Base-by-base conservation (phyloP, 2,113 vertebrate species). In the Thymallus thymallus region DNA sequence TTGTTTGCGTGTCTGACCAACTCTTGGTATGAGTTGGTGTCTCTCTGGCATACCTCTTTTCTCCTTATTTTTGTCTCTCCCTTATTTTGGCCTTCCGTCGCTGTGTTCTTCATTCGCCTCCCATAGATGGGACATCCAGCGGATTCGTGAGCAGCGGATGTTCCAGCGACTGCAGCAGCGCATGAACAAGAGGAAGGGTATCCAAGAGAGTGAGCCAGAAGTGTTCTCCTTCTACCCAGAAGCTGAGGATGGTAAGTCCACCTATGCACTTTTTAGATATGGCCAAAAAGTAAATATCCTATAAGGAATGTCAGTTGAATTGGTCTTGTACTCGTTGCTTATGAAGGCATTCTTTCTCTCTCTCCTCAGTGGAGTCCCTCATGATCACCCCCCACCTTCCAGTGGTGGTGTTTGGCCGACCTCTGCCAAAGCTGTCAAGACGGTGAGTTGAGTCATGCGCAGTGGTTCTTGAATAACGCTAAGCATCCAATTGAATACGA, bases 191-290 rank as follows among this genome's bases (percentile, higher is more conserved):
- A 95, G 95, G 88, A 95, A 95, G 91, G 94, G 94, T 86, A 94
- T 94, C 88, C 95, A 94, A 87, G 95, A 96, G 90, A 93, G 93
- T 18, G 95, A 96, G 87, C 95, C 95, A 64, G 95, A 96, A 91
- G 92, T 96, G 90, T 91, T 93, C 82, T 95, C 95, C 83, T 96
- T 96, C 91, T 96, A 96, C 90, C 95, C 95, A 86, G 94, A 96
- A 87, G 87, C 93, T 75, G 95, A 96, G 82, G 84, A 90, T 94
- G 95, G 90, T 96, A 94, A 91, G 94, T 94, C 88, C 45, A 2
- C 18, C 51, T 72, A 18, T 5, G 18, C 22, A 41, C 9, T 41
- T n/a, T n/a, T n/a, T n/a, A n/a, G 51, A 26, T 10, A 10, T 55
- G 20, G 13, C 48, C 48, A 71, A 4, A 1, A 13, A 22, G 6